Evolutionary conservation across 2,888 invertebrate species (phyloP).

Genomic region (Ectemnius lituratus): DNA sequence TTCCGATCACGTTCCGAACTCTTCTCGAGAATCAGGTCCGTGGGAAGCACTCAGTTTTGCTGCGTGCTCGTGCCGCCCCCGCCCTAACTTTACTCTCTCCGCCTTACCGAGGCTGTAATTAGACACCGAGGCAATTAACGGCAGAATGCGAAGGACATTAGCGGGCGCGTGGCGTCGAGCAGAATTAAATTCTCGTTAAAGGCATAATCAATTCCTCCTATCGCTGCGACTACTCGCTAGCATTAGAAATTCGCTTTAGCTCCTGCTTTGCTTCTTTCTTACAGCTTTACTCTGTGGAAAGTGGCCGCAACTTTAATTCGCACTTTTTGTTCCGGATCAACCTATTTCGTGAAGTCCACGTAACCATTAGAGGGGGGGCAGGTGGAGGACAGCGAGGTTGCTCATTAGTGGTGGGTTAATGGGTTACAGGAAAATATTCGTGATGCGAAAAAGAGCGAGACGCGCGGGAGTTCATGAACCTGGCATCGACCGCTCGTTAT

Average conservation of each 20-base stretch:
- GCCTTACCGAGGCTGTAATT: neutral
- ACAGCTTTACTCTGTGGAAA: neutral
- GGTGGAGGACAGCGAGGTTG: slow-evolving; percentile 19
- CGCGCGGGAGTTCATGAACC: slow-evolving; percentile 21
- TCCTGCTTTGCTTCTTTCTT: neutral
- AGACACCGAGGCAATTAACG: slow-evolving; percentile 3
- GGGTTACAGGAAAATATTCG: slow-evolving; percentile 31
- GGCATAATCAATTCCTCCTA: neutral
- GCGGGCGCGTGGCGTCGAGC: neutral
- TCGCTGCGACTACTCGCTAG: neutral
- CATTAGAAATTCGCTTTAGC: neutral
- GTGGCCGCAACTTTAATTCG: neutral
- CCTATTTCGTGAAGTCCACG: neutral
- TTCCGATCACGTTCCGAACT: slow-evolving; percentile 50
- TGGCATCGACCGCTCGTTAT: slow-evolving; percentile 9
- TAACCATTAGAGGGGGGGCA: neutral
- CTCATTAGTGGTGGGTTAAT: slow-evolving; percentile 38
- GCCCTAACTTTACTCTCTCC: neutral
- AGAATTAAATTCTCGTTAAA: slow-evolving; percentile 7
- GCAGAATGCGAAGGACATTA: neutral
- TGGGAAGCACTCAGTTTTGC: slow-evolving; percentile 21
- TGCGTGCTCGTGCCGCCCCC: neutral
- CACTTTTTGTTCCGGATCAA: neutral
- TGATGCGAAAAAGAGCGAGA: slow-evolving; percentile 2
- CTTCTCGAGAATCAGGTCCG: slow-evolving; percentile 47